Percentiles rank a stretch among this genome's conserved stretches.
Evolutionary conservation across 2,797 vertebrate genomes (phyloP).

Genomic region (Anniella stebbinsi): DNA sequence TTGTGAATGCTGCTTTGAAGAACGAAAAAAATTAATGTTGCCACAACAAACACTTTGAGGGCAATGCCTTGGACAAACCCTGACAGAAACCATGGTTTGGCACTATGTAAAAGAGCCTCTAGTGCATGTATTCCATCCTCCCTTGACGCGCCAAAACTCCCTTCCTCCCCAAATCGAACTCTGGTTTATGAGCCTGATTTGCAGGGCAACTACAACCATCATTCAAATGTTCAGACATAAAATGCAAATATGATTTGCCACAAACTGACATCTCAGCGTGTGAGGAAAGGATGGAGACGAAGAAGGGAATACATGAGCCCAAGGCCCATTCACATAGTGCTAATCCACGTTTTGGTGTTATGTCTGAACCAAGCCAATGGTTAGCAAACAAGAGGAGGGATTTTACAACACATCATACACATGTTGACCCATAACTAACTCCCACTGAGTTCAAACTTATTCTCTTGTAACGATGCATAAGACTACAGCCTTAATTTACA

Average conservation of each 20-base stretch:
- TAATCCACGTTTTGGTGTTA: not conserved
- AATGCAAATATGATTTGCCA: not conserved
- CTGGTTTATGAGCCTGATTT: not conserved
- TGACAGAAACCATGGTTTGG: not conserved
- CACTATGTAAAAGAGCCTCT: not conserved
- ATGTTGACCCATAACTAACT: not conserved
- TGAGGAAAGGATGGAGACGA: not conserved
- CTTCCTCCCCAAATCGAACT: not conserved
- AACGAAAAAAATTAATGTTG: not conserved
- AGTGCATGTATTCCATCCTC: not conserved
- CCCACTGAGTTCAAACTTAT: not conserved
- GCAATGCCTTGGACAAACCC: not conserved
- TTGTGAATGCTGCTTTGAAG: not conserved
- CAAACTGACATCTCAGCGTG: not conserved
- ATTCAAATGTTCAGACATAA: not conserved
- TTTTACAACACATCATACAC: not conserved
- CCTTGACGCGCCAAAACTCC: not conserved
- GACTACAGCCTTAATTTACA: not conserved
- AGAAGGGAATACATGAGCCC: not conserved
- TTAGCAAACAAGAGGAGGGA: not conserved
- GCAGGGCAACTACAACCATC: not conserved
- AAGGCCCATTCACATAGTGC: not conserved
- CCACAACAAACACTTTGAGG: not conserved
- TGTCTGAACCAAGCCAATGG: not conserved
- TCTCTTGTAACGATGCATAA: not conserved